Evolutionary conservation across 2,888 invertebrate species (phyloP), one percentile per base, ranked within the genome.

Genomic region (Amaurobius ferox): DNA sequence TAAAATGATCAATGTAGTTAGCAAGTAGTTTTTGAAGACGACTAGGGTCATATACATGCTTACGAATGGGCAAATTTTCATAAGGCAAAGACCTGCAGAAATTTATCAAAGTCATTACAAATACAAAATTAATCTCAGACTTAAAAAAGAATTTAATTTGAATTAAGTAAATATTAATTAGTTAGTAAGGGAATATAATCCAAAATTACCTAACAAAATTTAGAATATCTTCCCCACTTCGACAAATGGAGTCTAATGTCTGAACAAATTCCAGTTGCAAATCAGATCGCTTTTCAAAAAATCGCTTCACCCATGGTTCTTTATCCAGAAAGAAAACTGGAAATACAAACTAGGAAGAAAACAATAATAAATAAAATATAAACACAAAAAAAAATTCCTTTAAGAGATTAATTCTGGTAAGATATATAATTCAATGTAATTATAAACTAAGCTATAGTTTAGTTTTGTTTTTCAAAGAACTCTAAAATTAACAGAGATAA

Each of bases 291-390:
- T 76, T 77, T 0, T 35, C 28, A 16, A 83, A 32, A 64, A 62
- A 71, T 5, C 32, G 16, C 39, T 77, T 83, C 0, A 71, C 64
- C n/a, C 16, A 72, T 1, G 32, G 3, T 16, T 83, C 83, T 26
- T 39, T 39, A 16, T 71, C 71, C 32, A 77, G 71, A 19, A 83
- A 61, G 16, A 83, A 77, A 19, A 76, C 71, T 19, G 71, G 83
- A 29, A 72, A 83, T 23, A 55, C 30, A 77, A 64, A 71, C 83
- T 81, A 39, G 29, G 62, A 61, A 19, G 26, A 32, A 78, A 28
- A 9, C n/a, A n/a, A n/a, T n/a, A n/a, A n/a, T n/a, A n/a, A n/a
- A n/a, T n/a, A n/a, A n/a, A n/a, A n/a, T n/a, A n/a, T n/a, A n/a
- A n/a, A n/a, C n/a, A n/a, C n/a, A n/a, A n/a, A n/a, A n/a, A n/a